Evolutionary conservation across 2,797 vertebrate genomes (phyloP).

Genomic region (Pseudopleuronectes americanus): DNA sequence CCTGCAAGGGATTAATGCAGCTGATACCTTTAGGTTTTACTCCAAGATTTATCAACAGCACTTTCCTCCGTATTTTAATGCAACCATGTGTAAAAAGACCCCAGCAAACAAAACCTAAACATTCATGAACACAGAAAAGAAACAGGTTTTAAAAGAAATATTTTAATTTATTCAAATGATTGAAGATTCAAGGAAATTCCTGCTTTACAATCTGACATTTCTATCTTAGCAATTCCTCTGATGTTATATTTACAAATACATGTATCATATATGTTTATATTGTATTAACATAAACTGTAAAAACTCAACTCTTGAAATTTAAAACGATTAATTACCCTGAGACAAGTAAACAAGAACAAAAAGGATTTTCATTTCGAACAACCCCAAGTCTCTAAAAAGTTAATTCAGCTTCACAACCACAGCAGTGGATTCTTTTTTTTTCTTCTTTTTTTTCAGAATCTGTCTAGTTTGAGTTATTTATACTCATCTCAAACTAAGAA

Average conservation of each 20-base stretch:
- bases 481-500: constrained; percentile 48
- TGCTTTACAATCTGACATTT: constrained; percentile 60
- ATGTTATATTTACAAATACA: constrained; percentile 74
- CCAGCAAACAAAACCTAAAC: background rate
- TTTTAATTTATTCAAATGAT: constrained; percentile 77
- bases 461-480: constrained; percentile 52
- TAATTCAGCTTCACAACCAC: constrained; percentile 29
- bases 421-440: constrained; percentile 5
- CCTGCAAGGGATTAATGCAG: constrained; percentile 52
- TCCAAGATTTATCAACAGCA: constrained; percentile 37
- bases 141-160: constrained; percentile 73
- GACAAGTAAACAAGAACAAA: constrained; percentile 59
- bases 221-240: constrained; percentile 57
- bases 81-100: too few species aligned
- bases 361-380: constrained; percentile 39
- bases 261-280: constrained; percentile 46
- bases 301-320: constrained; percentile 64
- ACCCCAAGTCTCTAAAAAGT: constrained; percentile 40
- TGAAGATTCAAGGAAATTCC: constrained; percentile 53
- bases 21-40: constrained; percentile 72
- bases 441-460: constrained; percentile 4
- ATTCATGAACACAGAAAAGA: constrained; percentile 22
- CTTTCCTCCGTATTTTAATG: background rate
- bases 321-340: constrained; percentile 66
- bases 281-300: constrained; percentile 60